These are phyloP conservation scores for Apistogramma diplotaenia DNA, from an alignment of 2,113 vertebrate genomes.

Conservation along the genomic window DNA sequence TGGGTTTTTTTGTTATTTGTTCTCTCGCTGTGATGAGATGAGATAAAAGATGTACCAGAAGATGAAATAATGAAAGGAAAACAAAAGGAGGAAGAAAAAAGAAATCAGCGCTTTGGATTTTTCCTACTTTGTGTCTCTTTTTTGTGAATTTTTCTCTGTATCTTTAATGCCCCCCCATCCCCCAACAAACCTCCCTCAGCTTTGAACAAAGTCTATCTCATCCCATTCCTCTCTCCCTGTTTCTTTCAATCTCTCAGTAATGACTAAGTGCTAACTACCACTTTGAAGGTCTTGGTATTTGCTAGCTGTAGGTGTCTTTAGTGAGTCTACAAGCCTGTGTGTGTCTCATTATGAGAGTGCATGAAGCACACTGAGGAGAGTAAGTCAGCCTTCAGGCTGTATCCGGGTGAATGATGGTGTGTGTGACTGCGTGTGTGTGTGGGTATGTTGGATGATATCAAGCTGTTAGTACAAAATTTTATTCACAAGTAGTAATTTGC, in stretches of 20 bases:
- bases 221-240: neutral
- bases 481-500: slow-evolving; percentile 51
- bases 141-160: neutral
- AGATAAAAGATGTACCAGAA: slow-evolving; percentile 27
- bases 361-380: slow-evolving; percentile 29
- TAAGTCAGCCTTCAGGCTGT: slow-evolving; percentile 37
- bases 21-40: slow-evolving; percentile 40
- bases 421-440: slow-evolving; percentile 3
- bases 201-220: neutral
- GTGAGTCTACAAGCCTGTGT: neutral
- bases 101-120: slow-evolving; percentile 13
- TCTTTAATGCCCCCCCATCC: neutral
- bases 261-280: slow-evolving; percentile 49
- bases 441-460: slow-evolving; percentile 38
- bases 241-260: slow-evolving; percentile 1
- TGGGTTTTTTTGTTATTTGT: slow-evolving; percentile 24
- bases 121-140: neutral
- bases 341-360: slow-evolving; percentile 44
- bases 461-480: slow-evolving; percentile 53
- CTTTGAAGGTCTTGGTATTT: slow-evolving; percentile 54
- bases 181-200: neutral
- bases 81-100: neutral
- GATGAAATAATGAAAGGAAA: slow-evolving; percentile 43
- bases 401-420: slow-evolving; percentile 31
- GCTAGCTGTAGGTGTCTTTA: slow-evolving; percentile 51